These are phyloP conservation scores for Phortica magna DNA, from an alignment of 2,888 invertebrate species.

Conservation along the genomic window DNA sequence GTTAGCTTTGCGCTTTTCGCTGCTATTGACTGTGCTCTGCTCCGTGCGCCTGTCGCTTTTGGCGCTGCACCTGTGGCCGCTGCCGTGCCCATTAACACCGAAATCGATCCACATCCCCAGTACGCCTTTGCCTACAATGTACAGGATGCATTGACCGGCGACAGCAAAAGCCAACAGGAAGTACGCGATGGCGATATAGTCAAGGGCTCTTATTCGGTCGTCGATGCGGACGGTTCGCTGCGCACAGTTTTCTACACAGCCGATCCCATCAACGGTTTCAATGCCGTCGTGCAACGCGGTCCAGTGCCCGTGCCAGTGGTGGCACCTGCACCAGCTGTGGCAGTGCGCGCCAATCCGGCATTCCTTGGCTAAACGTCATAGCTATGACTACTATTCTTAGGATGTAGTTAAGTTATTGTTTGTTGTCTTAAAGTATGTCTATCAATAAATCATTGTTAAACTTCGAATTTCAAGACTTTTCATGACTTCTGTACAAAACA, in stretches of 20 bases:
- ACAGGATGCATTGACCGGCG: slow-evolving; percentile 83
- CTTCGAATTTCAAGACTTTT: neutral
- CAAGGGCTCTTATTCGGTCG: slow-evolving; percentile 75
- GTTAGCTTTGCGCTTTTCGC: slow-evolving; percentile 57
- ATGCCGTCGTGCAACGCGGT: slow-evolving; percentile 81
- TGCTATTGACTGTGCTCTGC: slow-evolving; percentile 55
- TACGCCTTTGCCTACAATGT: slow-evolving; percentile 85
- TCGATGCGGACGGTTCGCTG: slow-evolving; percentile 73
- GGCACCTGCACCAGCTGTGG: slow-evolving; percentile 57
- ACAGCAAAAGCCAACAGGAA: slow-evolving; percentile 80
- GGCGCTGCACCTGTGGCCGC: slow-evolving; percentile 56
- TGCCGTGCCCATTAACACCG: slow-evolving; percentile 58
- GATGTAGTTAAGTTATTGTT: slow-evolving; percentile 66
- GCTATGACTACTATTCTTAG: slow-evolving; percentile 51
- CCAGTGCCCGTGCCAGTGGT: slow-evolving; percentile 78
- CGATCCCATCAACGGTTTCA: slow-evolving; percentile 74
- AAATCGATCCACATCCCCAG: slow-evolving; percentile 79
- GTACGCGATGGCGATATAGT: slow-evolving; percentile 82
- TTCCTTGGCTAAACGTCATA: slow-evolving; percentile 36
- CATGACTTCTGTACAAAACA: too few relatives aligned
- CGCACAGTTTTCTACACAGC: slow-evolving; percentile 74
- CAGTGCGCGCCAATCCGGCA: slow-evolving; percentile 53
- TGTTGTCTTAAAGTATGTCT: slow-evolving; percentile 45
- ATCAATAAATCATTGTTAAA: slow-evolving; percentile 48
- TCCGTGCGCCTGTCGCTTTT: slow-evolving; percentile 51